A percentile compares a stretch with the other conserved stretches of the same genome.
These are phyloP conservation scores for Etheostoma spectabile DNA, from an alignment of 2,113 vertebrate species.

Conservation along the genomic window DNA sequence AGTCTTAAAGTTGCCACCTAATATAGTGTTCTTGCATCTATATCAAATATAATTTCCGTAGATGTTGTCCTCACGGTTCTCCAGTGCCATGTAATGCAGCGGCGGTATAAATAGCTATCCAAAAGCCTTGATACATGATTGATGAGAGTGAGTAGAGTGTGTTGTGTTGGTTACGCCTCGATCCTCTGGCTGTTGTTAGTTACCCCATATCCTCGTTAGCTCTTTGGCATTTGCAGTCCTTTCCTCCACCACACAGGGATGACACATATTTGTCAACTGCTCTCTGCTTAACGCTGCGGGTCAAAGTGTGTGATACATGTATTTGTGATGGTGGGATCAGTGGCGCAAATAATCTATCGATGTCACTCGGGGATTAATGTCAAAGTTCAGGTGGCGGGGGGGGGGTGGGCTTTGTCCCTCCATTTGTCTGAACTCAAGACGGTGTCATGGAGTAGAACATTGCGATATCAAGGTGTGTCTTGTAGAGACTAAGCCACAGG, in stretches of 20 bases:
- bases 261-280: conserved; percentile 43
- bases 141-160: conserved; percentile 66
- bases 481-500: not conserved
- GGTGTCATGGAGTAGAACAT: not conserved
- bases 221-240: conserved; percentile 71
- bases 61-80: conserved; percentile 51
- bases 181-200: conserved; percentile 77
- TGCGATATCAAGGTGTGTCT: conserved; percentile 4
- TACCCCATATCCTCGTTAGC: conserved; percentile 62
- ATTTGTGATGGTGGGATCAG: conserved; percentile 37
- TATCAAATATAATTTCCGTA: conserved; percentile 51
- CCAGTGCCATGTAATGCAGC: conserved; percentile 55
- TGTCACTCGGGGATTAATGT: conserved; percentile 66
- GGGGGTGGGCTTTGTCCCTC: not conserved
- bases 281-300: conserved; percentile 6
- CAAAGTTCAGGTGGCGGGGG: conserved; percentile 53
- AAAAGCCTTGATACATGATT: conserved; percentile 79
- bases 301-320: conserved; percentile 37
- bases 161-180: conserved; percentile 69
- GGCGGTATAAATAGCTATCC: conserved; percentile 78
- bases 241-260: conserved; percentile 38
- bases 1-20: not conserved
- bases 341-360: conserved; percentile 44
- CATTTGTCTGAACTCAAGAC: conserved; percentile 30
- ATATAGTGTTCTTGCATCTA: conserved; percentile 3